These are phyloP conservation scores for Orientallactaga sibirica DNA, from an alignment of 2,797 vertebrate species.

Conservation along the genomic window DNA sequence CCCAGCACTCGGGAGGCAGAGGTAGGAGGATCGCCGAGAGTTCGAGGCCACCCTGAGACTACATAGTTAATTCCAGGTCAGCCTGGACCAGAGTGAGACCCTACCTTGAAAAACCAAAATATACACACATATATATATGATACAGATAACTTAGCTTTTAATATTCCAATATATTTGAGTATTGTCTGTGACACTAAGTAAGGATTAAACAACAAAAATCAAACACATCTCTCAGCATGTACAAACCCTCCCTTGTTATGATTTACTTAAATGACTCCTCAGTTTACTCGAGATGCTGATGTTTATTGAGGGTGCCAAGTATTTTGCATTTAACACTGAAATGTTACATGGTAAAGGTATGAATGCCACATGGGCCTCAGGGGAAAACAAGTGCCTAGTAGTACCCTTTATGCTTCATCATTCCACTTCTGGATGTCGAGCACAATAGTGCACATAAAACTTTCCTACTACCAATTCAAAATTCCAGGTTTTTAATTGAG, in stretches of 20 bases:
- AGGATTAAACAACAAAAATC: slow-evolving; percentile 12
- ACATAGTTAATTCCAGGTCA: too few species aligned
- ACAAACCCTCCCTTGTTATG: not conserved
- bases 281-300: slow-evolving; percentile 5
- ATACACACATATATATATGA: too few species aligned
- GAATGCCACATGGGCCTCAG: not conserved
- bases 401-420: not conserved
- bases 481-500: slow-evolving; percentile 35
- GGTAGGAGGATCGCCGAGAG: too few species aligned
- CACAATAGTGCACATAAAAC: not conserved
- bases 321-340: slow-evolving; percentile 22
- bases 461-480: slow-evolving; percentile 21
- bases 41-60: too few species aligned
- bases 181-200: not conserved
- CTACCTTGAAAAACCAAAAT: too few species aligned
- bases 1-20: too few species aligned
- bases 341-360: not conserved
- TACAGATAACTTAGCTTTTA: not conserved
- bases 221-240: not conserved
- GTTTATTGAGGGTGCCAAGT: not conserved
- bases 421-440: not conserved
- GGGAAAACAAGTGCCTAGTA: not conserved
- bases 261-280: not conserved
- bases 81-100: too few species aligned
- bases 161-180: not conserved